Evolutionary conservation across 2,113 vertebrate genomes (phyloP).

Genomic region (Suricata suricatta): DNA sequence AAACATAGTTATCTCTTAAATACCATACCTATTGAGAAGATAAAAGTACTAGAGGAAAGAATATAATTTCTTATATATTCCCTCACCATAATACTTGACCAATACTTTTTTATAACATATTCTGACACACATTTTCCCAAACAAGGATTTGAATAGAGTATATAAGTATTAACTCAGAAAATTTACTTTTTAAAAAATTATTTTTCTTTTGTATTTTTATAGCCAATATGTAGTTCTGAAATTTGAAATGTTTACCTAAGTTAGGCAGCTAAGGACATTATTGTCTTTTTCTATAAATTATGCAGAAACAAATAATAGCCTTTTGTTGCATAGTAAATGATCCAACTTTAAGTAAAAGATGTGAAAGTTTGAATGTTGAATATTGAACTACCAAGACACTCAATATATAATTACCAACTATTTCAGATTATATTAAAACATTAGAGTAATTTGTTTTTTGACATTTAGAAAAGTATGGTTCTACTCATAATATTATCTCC

Average conservation of each 20-base stretch:
- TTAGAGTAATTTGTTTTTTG: not conserved
- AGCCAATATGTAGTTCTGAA: not conserved
- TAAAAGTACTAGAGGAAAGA: not conserved
- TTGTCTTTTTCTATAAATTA: not conserved
- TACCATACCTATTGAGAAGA: not conserved
- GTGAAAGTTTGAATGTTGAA: not conserved
- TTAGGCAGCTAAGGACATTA: not conserved
- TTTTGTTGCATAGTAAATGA: not conserved
- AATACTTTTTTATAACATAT: not conserved
- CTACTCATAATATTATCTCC: not conserved
- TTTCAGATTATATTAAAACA: not conserved
- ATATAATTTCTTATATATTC: not conserved
- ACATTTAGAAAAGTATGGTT: not conserved
- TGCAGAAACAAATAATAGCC: not conserved
- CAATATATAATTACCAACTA: not conserved
- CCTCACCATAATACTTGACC: not conserved
- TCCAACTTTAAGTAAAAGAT: not conserved
- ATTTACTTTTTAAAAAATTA: not conserved
- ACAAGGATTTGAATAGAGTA: not conserved
- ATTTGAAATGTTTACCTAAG: not conserved
- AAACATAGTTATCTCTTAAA: not conserved
- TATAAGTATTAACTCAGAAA: not conserved
- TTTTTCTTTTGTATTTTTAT: not conserved
- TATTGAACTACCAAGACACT: not conserved
- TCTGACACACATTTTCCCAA: not conserved